Conservation (phyloP, 2,113 vertebrate species). For the Trochalopteron elliotii region DNA sequence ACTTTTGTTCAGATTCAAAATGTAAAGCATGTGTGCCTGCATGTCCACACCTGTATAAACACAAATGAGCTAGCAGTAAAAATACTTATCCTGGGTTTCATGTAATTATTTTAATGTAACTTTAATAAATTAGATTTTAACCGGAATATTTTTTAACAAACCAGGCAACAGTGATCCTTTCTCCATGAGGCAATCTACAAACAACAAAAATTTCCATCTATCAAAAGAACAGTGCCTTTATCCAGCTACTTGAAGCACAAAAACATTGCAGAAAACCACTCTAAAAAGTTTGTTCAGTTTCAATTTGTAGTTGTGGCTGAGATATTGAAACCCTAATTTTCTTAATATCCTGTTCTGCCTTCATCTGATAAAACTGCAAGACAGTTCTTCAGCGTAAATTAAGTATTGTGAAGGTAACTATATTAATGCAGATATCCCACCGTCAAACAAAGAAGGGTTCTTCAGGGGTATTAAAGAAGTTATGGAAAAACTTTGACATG, state of each 20-base stretch:
- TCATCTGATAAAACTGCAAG: neutral
- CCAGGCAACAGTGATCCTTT: neutral
- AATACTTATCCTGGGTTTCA: neutral
- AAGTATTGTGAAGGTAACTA: neutral
- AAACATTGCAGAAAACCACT: neutral
- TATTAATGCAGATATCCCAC: neutral
- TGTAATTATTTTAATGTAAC: neutral
- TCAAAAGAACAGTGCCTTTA: neutral
- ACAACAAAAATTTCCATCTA: neutral
- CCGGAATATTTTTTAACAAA: neutral
- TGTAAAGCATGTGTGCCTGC: neutral
- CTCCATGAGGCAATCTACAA: neutral
- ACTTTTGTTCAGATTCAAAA: neutral
- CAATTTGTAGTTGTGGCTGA: neutral
- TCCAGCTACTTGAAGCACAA: neutral
- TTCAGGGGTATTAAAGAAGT: neutral
- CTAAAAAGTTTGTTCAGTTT: neutral
- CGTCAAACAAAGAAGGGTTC: neutral
- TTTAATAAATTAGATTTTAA: neutral
- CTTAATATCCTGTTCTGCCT: neutral
- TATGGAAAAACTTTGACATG: neutral
- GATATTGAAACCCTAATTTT: neutral
- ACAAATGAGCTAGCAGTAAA: neutral
- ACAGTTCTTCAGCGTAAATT: neutral
- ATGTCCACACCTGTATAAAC: neutral